Percentiles rank a stretch among this genome's conserved stretches.
phyloP scores from a whole-genome alignment of 2,888 invertebrate species.

The Dastarcus helophoroides region DNA sequence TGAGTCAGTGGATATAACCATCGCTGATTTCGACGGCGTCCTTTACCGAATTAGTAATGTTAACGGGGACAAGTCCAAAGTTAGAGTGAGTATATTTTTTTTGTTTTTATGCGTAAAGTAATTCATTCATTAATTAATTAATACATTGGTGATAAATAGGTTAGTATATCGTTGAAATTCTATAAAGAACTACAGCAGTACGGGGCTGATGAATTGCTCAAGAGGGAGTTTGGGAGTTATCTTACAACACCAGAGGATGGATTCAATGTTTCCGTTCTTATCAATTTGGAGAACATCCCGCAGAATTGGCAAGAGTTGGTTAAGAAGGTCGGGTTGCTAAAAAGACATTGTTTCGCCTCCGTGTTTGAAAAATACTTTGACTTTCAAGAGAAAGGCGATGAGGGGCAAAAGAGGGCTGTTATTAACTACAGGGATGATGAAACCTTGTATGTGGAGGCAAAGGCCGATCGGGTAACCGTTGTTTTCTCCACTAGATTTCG shows the following conservation, averaged over 20 bases:
- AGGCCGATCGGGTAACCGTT: constrained; percentile 95
- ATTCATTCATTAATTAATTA: neutral
- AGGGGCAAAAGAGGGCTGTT: constrained; percentile 86
- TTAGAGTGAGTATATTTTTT: constrained; percentile 63
- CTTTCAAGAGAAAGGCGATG: constrained; percentile 87
- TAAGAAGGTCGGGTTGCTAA: constrained; percentile 85
- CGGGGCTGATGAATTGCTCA: constrained; percentile 93
- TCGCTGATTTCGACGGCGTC: constrained; percentile 98
- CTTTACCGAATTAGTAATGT: constrained; percentile 96
- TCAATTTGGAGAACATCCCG: constrained; percentile 89
- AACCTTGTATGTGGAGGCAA: constrained; percentile 98
- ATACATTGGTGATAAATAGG: constrained; percentile 44
- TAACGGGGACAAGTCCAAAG: constrained; percentile 92
- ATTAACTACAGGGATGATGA: constrained; percentile 98
- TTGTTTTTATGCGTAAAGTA: neutral
- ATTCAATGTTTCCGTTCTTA: constrained; percentile 87
- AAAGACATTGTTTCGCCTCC: constrained; percentile 97
- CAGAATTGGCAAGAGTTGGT: constrained; percentile 80
- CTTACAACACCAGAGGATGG: constrained; percentile 80
- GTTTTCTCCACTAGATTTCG: constrained; percentile 98
- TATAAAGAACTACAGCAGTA: constrained; percentile 96
- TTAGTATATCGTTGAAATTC: constrained; percentile 97
- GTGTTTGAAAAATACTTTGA: constrained; percentile 99
- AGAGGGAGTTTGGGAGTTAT: constrained; percentile 80
- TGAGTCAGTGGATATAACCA: constrained; percentile 86